Evolutionary conservation across 2,113 vertebrate genomes (phyloP), one percentile per base, ranked within the genome.

Genomic region (Eretmochelys imbricata): DNA sequence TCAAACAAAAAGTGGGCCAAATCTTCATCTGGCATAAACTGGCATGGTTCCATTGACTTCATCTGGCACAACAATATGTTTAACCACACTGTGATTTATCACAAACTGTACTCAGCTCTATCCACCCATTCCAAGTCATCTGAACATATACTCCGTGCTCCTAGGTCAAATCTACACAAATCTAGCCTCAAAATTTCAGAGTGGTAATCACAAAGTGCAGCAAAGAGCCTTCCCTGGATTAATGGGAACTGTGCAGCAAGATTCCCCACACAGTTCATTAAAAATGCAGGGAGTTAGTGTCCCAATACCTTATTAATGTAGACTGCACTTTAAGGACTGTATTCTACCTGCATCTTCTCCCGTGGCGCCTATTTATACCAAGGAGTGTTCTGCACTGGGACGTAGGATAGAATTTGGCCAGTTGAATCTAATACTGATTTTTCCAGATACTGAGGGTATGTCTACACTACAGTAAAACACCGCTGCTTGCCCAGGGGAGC

Each of bases 11-110:
- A 85, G 14, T 10, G 78, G 91, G 31, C 1, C 6, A 5, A 12
- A 42, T 50, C 78, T 88, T 80, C 35, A 92, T n/a, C 46, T 75
- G 94, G 25, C 42, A n/a, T 72, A 17, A 46, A 29, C 57, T 90
- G 49, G 51, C 81, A 29, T 42, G 87, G 16, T 80, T 48, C 38
- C 49, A 89, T 87, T 49, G 82, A 38, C 65, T 72, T 54, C 5
- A n/a, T 42, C 49, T 91, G 81, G 49, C 27, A 91, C 48, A 88
- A 16, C 65, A 88, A 49, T 62, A 76, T 20, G 84, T 25, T 14
- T n/a, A 91, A 35, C 0, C 72, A 80, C 6, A 9, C 48, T 81
- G 2, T 29, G n/a, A 27, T 91, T 87, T 54, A 31, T 38, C 38
- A 27, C 17, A 89, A 48, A 25, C 76, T 89, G 29, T 91, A 31